These are phyloP conservation scores for Pseudomyrmex concolor DNA, from an alignment of 1,140 invertebrate species.

Conservation along the genomic window DNA sequence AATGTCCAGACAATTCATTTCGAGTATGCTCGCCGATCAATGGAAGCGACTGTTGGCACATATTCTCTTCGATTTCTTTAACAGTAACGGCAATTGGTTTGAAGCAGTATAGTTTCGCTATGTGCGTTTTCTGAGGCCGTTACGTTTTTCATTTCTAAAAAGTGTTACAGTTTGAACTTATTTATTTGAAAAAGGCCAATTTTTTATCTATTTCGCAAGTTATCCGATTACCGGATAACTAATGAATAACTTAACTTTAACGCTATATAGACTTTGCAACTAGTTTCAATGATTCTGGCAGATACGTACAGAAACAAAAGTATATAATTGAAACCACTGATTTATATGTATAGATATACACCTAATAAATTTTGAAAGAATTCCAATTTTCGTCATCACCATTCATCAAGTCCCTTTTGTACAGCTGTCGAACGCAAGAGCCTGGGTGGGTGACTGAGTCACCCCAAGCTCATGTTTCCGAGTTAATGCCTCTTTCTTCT, in stretches of 20 bases:
- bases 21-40: conserved; percentile 23
- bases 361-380: conserved; percentile 26
- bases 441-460: conserved; percentile 51
- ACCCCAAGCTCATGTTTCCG: background rate
- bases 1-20: conserved; percentile 44
- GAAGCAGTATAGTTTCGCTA: background rate
- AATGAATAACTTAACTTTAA: no score
- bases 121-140: background rate
- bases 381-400: conserved; percentile 7
- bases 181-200: background rate
- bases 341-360: background rate
- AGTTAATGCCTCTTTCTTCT: conserved; percentile 17
- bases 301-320: background rate
- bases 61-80: conserved; percentile 30
- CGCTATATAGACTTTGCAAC: background rate
- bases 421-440: conserved; percentile 29
- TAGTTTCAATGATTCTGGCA: background rate
- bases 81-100: background rate
- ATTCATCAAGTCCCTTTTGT: conserved; percentile 51
- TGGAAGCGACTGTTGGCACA: conserved; percentile 11
- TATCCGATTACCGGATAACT: no score
- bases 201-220: background rate
- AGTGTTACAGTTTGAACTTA: background rate
- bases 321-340: conserved; percentile 1
- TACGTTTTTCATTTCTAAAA: background rate